phyloP scores from a whole-genome alignment of 2,113 vertebrate genomes.

The Gopherus evgoodei region DNA sequence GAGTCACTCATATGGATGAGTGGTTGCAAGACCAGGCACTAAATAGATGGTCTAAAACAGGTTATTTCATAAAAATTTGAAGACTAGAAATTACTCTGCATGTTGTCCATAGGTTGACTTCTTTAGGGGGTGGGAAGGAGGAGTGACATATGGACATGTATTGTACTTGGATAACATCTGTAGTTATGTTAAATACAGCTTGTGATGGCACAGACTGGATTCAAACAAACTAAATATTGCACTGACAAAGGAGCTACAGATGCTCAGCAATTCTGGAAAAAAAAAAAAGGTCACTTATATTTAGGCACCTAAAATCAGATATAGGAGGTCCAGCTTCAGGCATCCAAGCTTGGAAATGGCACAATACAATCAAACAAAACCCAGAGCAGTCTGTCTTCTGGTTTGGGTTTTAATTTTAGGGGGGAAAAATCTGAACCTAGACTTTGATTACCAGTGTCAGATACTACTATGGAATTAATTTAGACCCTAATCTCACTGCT shows the following conservation, averaged over 20 bases:
- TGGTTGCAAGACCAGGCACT: neutral
- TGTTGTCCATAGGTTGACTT: neutral
- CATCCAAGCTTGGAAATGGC: neutral
- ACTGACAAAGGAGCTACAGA: neutral
- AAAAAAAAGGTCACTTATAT: neutral
- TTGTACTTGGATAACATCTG: neutral
- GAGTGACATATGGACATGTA: neutral
- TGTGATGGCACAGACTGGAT: neutral
- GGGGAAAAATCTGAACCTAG: neutral
- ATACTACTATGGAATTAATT: neutral
- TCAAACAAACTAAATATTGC: neutral
- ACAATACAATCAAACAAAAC: neutral
- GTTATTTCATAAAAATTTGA: neutral
- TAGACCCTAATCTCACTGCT: neutral
- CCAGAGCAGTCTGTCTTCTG: neutral
- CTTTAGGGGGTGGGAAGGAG: neutral
- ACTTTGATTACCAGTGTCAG: neutral
- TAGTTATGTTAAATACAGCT: neutral
- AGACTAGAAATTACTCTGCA: neutral
- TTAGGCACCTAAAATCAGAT: neutral
- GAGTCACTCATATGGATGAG: neutral
- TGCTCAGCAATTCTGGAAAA: neutral
- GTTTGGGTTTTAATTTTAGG: neutral
- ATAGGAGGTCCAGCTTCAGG: neutral
- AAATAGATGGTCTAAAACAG: neutral